These are phyloP conservation scores for Acronicta psi DNA, from an alignment of 2,888 invertebrate genomes.

Conservation along the genomic window DNA sequence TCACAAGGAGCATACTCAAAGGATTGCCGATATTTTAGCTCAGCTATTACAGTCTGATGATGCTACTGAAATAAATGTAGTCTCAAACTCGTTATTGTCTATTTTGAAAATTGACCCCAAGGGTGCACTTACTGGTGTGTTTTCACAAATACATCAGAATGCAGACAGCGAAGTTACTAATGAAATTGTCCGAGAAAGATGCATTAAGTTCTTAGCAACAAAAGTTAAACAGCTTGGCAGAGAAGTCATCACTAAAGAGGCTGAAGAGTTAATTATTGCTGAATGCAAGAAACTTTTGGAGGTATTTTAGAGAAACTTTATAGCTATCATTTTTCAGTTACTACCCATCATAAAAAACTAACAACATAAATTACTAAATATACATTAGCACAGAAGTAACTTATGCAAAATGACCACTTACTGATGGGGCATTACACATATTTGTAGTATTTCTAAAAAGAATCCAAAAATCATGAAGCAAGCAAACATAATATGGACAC, in stretches of 20 bases:
- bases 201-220: conserved; percentile 95
- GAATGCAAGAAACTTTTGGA: conserved; percentile 96
- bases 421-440: too few relatives aligned
- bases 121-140: conserved; percentile 88
- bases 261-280: conserved; percentile 94
- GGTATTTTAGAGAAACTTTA: conserved; percentile 77
- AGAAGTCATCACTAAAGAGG: conserved; percentile 94
- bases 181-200: conserved; percentile 94
- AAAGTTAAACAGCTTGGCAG: conserved; percentile 94
- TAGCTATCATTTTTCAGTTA: too few relatives aligned
- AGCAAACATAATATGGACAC: too few relatives aligned
- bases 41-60: conserved; percentile 97
- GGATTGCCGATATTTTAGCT: conserved; percentile 97
- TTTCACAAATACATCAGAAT: conserved; percentile 88
- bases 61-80: conserved; percentile 94
- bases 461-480: too few relatives aligned
- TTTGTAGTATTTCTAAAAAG: too few relatives aligned
- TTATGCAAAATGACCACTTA: too few relatives aligned
- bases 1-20: conserved; percentile 94
- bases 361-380: neutral
- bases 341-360: too few relatives aligned
- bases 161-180: conserved; percentile 86
- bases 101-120: conserved; percentile 93
- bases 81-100: conserved; percentile 94
- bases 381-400: neutral